Conservation (phyloP, 2,113 vertebrate genomes). For the Menidia beryllina region DNA sequence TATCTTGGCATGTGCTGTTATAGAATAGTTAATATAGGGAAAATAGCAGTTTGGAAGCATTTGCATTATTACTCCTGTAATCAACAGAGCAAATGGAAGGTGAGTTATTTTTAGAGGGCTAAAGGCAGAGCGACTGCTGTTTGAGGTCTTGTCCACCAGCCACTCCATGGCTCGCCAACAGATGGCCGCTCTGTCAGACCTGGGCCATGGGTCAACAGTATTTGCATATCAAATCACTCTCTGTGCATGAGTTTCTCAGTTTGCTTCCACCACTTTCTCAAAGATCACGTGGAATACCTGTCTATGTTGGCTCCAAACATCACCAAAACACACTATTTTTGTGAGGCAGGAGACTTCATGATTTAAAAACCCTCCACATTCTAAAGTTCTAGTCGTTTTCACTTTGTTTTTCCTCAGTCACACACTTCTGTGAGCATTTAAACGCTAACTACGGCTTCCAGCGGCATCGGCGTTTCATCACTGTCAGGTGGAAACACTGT, state of each 20-base stretch:
- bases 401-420: background rate
- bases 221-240: conserved; percentile 72
- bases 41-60: background rate
- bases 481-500: too few species aligned
- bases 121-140: conserved; percentile 39
- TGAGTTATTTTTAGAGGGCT: conserved; percentile 53
- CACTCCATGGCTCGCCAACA: conserved; percentile 61
- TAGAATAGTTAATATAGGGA: too few species aligned
- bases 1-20: background rate
- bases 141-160: conserved; percentile 51
- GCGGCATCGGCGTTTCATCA: background rate
- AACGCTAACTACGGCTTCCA: background rate
- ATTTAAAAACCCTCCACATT: background rate
- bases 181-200: conserved; percentile 70
- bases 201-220: conserved; percentile 64
- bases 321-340: too few species aligned
- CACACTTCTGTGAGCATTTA: background rate
- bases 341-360: background rate
- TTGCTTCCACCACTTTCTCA: conserved; percentile 49
- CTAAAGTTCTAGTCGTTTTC: background rate
- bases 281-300: conserved; percentile 17
- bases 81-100: conserved; percentile 18
- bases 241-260: conserved; percentile 49
- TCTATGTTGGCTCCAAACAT: background rate
- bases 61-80: conserved; percentile 16